Evolutionary conservation across 2,797 vertebrate genomes (phyloP).

Genomic region (Otolemur crassicaudatus): DNA sequence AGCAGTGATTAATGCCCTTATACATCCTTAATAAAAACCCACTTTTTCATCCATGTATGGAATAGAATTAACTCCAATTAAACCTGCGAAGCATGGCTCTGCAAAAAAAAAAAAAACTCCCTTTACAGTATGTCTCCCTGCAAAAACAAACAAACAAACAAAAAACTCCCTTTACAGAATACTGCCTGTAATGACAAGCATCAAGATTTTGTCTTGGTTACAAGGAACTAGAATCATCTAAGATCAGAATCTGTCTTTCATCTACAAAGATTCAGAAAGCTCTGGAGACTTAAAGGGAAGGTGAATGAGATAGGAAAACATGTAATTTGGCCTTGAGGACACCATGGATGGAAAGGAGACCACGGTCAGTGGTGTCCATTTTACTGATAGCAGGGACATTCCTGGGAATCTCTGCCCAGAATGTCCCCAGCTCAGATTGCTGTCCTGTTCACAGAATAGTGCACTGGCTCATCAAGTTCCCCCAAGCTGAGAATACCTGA

Average conservation of each 20-base stretch:
- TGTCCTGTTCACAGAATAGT: neutral
- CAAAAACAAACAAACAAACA: neutral
- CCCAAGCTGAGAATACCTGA: neutral
- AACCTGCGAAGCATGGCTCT: conserved; percentile 32
- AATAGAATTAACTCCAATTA: conserved; percentile 49
- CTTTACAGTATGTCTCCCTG: too few relatives aligned
- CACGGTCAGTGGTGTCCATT: neutral
- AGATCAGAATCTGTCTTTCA: conserved; percentile 58
- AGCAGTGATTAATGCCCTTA: conserved; percentile 16
- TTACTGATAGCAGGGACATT: neutral
- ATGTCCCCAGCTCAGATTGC: neutral
- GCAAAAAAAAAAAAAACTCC: neutral
- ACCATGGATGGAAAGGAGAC: neutral
- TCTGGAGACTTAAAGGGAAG: conserved; percentile 24
- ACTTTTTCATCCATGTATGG: neutral
- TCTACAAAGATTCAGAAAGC: conserved; percentile 65
- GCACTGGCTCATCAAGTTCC: neutral
- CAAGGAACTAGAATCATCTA: conserved; percentile 43
- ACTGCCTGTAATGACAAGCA: conserved; percentile 55
- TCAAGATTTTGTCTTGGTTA: conserved; percentile 46
- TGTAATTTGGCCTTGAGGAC: conserved; percentile 16
- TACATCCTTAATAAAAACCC: conserved; percentile 10
- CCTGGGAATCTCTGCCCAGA: conserved; percentile 6
- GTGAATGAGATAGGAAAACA: conserved; percentile 48
- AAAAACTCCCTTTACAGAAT: conserved; percentile 42